Evolutionary conservation across 2,113 vertebrate genomes (phyloP), one percentile per base, ranked within the genome.

Genomic region (Mobula birostris): DNA sequence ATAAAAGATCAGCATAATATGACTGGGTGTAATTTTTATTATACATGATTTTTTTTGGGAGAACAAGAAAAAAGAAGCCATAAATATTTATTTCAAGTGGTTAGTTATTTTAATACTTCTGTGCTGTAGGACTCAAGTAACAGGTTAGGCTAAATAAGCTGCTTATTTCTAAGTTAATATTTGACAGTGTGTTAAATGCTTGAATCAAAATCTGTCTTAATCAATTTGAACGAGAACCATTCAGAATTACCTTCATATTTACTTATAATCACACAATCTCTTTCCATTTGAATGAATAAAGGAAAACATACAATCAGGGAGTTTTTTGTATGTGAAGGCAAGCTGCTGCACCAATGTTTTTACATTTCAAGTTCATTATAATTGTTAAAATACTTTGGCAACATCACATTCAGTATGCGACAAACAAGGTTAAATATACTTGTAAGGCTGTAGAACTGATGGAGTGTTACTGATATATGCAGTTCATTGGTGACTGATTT

Each of bases 361-460:
- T 66, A 88, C 58, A 66, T 66, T 88, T 66, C 85, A 66, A n/a
- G 61, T 66, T 29, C 63, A n/a, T 32, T 88, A 27, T n/a, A 66
- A 17, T 88, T 66, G 85, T 32, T 66, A 79, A 24, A 77, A 87
- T 63, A 88, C 85, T 32, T 66, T 88, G 85, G 85, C 85, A 88
- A n/a, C 8, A 66, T 63, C 61, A 17, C 58, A 88, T 88, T 88
- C 58, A 88, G 58, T 63, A n/a, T 32, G 29, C 12, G 7, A 58
- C 58, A 66, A 63, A 88, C 56, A 88, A 63, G 85, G 29, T 88
- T 88, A 63, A 88, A 66, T 88, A 6, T 88, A 88, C 66, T 66
- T 29, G 58, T 88, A 63, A 88, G 58, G 5, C 32, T 66, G 85
- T 66, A 66, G 58, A 88, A 87, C 61, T 87, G 83, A 87, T 63